Percentiles rank a stretch among this genome's conserved stretches.
Conservation (phyloP, 2,113 vertebrate genomes). For the Emydocephalus ijimae region DNA sequence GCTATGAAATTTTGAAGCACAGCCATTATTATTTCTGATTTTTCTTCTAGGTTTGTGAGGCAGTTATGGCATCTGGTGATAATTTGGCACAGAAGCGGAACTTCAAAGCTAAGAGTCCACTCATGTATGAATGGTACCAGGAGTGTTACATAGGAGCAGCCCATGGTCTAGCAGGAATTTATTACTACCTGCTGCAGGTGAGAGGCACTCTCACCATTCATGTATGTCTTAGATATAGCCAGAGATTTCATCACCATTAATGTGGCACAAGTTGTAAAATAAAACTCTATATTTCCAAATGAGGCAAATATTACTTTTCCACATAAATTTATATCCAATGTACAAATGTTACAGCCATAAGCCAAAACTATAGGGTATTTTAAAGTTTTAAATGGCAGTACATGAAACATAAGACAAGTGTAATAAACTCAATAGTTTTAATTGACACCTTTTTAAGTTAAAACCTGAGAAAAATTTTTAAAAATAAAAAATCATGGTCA, state of each 20-base stretch:
- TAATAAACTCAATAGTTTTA: neutral
- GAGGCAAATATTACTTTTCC: neutral
- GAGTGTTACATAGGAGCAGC: conserved; percentile 94
- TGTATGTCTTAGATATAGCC: neutral
- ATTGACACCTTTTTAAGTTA: neutral
- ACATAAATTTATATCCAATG: neutral
- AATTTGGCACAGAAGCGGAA: conserved; percentile 78
- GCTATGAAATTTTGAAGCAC: neutral
- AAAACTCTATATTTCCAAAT: neutral
- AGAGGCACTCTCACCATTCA: conserved; percentile 23
- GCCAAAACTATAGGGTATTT: neutral
- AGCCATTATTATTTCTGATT: neutral
- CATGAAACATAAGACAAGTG: neutral
- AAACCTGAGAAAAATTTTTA: neutral
- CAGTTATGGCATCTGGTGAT: conserved; percentile 84
- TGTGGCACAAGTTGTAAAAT: neutral
- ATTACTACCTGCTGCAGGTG: conserved; percentile 97
- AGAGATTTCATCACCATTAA: neutral
- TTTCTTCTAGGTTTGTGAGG: conserved; percentile 78
- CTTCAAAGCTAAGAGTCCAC: conserved; percentile 79
- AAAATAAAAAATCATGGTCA: neutral
- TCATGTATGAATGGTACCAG: conserved; percentile 96
- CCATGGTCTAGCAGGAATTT: conserved; percentile 93
- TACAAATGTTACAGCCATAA: neutral
- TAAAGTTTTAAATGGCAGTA: neutral